phyloP scores from a whole-genome alignment of 1,140 invertebrate species.

The Bombus haemorrhoidalis region DNA sequence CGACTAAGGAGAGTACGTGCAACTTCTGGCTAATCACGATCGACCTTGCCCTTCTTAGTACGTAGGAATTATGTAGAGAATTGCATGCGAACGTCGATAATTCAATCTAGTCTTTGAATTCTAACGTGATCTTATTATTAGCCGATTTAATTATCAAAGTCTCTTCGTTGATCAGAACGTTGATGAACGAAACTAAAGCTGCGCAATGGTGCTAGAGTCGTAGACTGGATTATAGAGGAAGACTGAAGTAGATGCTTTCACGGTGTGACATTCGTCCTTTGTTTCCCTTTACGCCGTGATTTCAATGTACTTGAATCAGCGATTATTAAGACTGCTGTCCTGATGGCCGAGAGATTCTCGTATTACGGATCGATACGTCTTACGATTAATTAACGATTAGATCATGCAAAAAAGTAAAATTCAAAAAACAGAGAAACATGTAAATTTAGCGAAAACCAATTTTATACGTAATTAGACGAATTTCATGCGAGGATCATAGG shows the following conservation, averaged over 20 bases:
- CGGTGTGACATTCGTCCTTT: constrained; percentile 56
- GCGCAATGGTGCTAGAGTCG: constrained; percentile 72
- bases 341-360: constrained; percentile 48
- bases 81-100: constrained; percentile 69
- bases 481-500: neutral
- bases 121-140: constrained; percentile 62
- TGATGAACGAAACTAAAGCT: constrained; percentile 57
- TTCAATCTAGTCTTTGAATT: constrained; percentile 68
- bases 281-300: constrained; percentile 53
- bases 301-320: constrained; percentile 30
- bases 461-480: neutral
- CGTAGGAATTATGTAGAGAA: constrained; percentile 57
- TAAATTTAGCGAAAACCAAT: neutral
- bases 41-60: constrained; percentile 29
- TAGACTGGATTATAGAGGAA: constrained; percentile 76
- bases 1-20: neutral
- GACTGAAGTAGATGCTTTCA: constrained; percentile 73
- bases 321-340: constrained; percentile 70
- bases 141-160: constrained; percentile 57
- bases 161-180: constrained; percentile 30
- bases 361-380: neutral
- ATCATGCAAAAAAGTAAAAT: no score
- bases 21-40: constrained; percentile 40
- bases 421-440: neutral
- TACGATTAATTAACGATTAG: neutral